phyloP scores from a whole-genome alignment of 2,113 vertebrate species.

The Ellobius talpinus region DNA sequence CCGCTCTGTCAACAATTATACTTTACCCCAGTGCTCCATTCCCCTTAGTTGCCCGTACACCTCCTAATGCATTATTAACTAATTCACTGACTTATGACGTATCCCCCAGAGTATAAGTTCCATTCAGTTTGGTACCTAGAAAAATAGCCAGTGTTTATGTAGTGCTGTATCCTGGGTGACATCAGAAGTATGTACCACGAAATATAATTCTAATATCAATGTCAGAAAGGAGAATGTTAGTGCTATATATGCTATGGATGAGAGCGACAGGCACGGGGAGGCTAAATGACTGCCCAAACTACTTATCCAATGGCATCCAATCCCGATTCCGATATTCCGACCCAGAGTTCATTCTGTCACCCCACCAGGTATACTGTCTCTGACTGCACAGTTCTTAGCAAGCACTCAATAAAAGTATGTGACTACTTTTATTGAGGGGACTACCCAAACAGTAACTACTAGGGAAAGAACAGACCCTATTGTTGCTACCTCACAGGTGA shows the following conservation, averaged over 20 bases:
- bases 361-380: neutral
- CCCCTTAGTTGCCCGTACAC: neutral
- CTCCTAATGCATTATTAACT: neutral
- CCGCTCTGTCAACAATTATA: neutral
- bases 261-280: neutral
- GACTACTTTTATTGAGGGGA: too few species aligned
- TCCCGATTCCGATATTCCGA: neutral
- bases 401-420: neutral
- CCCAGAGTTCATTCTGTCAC: neutral
- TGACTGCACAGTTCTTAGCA: neutral
- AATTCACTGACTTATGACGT: neutral
- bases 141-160: neutral
- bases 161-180: neutral
- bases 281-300: neutral
- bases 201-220: neutral
- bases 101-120: neutral
- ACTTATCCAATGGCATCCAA: neutral
- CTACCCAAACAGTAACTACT: neutral
- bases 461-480: neutral
- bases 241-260: neutral
- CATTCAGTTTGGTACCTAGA: neutral
- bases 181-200: neutral
- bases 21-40: neutral
- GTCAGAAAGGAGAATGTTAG: neutral
- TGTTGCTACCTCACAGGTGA: neutral